A percentile compares a stretch with the other conserved stretches of the same genome.
Evolutionary conservation across 2,797 vertebrate species (phyloP).

Genomic region (Varecia variegata): DNA sequence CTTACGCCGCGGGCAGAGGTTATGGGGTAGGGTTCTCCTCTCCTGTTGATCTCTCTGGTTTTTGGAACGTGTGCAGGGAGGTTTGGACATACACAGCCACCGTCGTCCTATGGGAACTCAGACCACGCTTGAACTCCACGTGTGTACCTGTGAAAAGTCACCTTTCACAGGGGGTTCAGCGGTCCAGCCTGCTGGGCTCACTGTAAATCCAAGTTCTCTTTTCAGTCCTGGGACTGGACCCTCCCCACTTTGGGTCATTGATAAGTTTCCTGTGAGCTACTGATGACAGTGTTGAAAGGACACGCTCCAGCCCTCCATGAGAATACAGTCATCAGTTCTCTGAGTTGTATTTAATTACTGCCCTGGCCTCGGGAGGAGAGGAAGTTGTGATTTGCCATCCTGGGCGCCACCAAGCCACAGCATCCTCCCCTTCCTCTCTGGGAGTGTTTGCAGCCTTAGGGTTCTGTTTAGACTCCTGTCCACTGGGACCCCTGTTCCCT

Average conservation of each 20-base stretch:
- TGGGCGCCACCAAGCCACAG: accelerated
- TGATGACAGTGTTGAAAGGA: not conserved
- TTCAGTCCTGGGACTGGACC: no score
- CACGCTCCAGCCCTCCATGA: not conserved
- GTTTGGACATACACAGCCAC: not conserved
- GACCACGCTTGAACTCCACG: not conserved
- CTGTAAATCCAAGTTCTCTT: not conserved
- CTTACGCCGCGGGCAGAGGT: no score
- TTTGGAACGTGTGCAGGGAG: not conserved
- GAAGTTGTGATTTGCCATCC: not conserved
- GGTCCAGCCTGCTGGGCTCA: not conserved
- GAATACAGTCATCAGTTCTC: not conserved
- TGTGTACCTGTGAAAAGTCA: not conserved
- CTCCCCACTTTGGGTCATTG: not conserved
- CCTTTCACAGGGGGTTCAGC: not conserved
- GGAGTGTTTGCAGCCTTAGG: not conserved
- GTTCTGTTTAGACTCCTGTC: not conserved
- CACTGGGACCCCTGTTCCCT: not conserved
- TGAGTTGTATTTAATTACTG: not conserved
- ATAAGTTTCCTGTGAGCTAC: not conserved
- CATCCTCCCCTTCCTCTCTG: not conserved
- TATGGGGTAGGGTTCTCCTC: accelerated
- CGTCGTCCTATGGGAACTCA: not conserved
- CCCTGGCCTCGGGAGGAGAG: not conserved
- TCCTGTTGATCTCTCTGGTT: not conserved